These are phyloP conservation scores for Dryomyza anilis DNA, from an alignment of 2,888 invertebrate genomes.

Conservation along the genomic window DNA sequence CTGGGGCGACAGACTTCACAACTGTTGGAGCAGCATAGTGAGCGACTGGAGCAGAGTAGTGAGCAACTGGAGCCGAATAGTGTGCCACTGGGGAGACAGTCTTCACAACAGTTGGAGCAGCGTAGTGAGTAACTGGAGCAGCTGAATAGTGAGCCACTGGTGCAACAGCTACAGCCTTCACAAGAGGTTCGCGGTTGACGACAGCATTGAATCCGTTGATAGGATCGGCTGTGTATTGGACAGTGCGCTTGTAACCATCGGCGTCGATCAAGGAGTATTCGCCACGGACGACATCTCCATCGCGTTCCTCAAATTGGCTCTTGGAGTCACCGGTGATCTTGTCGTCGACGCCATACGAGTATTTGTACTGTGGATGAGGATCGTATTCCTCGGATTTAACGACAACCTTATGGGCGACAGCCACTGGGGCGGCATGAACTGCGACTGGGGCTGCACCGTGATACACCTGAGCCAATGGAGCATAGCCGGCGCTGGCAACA, in stretches of 20 bases:
- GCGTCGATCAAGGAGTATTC: conserved; percentile 56
- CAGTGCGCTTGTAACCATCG: conserved; percentile 50
- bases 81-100: conserved; percentile 39
- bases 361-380: conserved; percentile 54
- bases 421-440: conserved; percentile 34
- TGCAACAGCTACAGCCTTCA: conserved; percentile 38
- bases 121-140: conserved; percentile 31
- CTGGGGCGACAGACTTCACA: conserved; percentile 35
- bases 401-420: conserved; percentile 40
- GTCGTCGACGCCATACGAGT: conserved; percentile 55
- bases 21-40: conserved; percentile 41
- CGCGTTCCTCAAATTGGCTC: conserved; percentile 54
- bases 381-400: conserved; percentile 49
- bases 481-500: conserved; percentile 40
- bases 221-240: conserved; percentile 17
- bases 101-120: conserved; percentile 27
- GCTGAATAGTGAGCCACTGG: conserved; percentile 30
- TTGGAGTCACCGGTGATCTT: conserved; percentile 55
- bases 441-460: conserved; percentile 37
- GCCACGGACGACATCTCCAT: conserved; percentile 55
- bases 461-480: conserved; percentile 35
- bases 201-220: conserved; percentile 17
- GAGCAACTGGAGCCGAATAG: conserved; percentile 37
- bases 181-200: conserved; percentile 33
- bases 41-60: conserved; percentile 37